Base-by-base conservation (phyloP, 2,888 invertebrate genomes). In the Syrphus vitripennis region DNA sequence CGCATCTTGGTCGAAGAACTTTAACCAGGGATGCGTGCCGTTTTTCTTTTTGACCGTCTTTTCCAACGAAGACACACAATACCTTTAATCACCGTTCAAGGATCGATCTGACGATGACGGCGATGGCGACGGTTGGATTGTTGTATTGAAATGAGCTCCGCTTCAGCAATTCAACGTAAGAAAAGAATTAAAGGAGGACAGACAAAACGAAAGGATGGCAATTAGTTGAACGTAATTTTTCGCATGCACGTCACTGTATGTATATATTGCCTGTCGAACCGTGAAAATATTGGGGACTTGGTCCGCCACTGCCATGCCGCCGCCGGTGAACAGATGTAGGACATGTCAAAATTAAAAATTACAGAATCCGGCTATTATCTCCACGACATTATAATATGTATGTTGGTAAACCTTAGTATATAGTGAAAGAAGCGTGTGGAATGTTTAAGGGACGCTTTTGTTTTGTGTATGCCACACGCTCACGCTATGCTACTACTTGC, bases 301-400 rank as follows among this genome's bases (percentile, higher is more conserved):
- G 31, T 40, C 74, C 76, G 29, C n/a, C n/a, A n/a, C n/a, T n/a
- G n/a, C n/a, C n/a, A n/a, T n/a, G n/a, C n/a, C n/a, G n/a, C n/a
- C n/a, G n/a, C 74, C 59, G 80, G 55, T 48, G 14, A 86, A 82
- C 86, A 86, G 86, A 86, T 86, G 86, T 86, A 86, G 82, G 82
- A 86, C 86, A 86, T 82, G 86, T 82, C 86, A 74, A 82, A 86
- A 74, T 78, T 77, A 45, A 77, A 81, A 86, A 74, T 77, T 70
- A 77, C 86, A 74, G 77, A 82, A 82, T 86, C 86, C 86, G 86
- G 86, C 82, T 70, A 86, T 86, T 86, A 86, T 82, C 69, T 74
- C 59, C 80, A 83, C 77, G 83, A 79, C 63, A 79, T 79, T 2
- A 6, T 4, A 5, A n/a, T 1, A 57, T 1, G 5, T 57, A 34